Base-by-base conservation (phyloP, 2,113 vertebrate genomes). In the Corvus hawaiiensis region DNA sequence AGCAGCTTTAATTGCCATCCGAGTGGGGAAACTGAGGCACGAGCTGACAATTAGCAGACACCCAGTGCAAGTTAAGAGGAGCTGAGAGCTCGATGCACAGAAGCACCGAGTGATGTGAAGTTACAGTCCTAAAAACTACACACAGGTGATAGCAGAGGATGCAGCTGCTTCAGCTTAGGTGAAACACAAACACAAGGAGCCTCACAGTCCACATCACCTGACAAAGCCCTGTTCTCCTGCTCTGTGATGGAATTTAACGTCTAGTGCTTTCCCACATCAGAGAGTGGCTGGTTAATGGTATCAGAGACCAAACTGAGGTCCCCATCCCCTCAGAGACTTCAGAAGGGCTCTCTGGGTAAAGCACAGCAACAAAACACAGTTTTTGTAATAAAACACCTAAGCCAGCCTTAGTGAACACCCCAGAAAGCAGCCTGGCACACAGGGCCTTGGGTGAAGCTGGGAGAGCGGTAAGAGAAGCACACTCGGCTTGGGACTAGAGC, bases 41-140 rank as follows among this genome's bases (percentile, higher is more conserved):
- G 3, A 41, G 13, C 5, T 28, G 16, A 18, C 0, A 0, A 16
- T 8, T 3, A 66, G 39, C 33, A 58, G 14, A 30, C 2, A 8
- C 16, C 7, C 13, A 4, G 28, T 6, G 62, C 10, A 4, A n/a
- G 3, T 55, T 12, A 16, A 27, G 11, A 16, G 30, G 21, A 46
- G 9, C 32, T 20, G 66, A 49, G 55, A 30, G 68, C 64, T 74
- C 6, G 1, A 7, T 1, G 27, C 27, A 10, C 59, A 43, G 33
- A 22, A 59, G 7, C 5, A 51, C 1, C 0, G 6, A 66, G 28
- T 3, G 28, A 37, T 8, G 21, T 9, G n/a, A 67, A 68, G 61
- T 43, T 1, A 17, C 30, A 28, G 21, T 6, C 11, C 16, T 12
- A 12, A 72, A 21, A 21, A 7, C 7, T 3, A 1, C 0, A 5